Conservation (phyloP, 2,888 invertebrate species). For the Imbricaverruca yamaguchii region DNA sequence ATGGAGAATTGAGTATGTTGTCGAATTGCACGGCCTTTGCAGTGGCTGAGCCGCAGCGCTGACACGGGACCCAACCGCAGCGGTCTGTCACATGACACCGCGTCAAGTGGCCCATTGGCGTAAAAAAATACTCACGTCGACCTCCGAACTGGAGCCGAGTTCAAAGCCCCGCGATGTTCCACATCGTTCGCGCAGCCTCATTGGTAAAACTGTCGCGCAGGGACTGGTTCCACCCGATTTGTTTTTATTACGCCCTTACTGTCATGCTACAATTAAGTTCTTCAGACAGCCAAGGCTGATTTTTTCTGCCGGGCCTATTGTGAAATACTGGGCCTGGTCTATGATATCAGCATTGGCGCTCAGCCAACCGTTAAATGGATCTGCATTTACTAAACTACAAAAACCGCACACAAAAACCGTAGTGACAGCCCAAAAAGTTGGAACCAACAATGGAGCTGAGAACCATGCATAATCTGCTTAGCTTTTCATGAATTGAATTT, state of each 20-base stretch:
- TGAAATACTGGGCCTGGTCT: not conserved
- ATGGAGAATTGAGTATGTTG: too few relatives aligned
- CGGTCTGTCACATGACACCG: too few relatives aligned
- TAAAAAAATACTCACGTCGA: too few relatives aligned
- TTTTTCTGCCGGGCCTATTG: not conserved
- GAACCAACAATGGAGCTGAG: not conserved
- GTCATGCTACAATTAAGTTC: not conserved
- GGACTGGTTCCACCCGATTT: not conserved
- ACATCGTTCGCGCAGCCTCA: not conserved
- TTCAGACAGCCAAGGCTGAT: not conserved
- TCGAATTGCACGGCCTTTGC: too few relatives aligned
- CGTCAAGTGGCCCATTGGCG: too few relatives aligned
- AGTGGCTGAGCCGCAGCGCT: too few relatives aligned
- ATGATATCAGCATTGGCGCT: not conserved
- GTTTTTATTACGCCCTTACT: not conserved
- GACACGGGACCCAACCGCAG: too few relatives aligned
- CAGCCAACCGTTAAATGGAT: not conserved
- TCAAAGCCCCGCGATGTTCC: too few relatives aligned
- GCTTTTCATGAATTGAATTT: not conserved
- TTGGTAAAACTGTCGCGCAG: not conserved
- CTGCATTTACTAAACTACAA: not conserved
- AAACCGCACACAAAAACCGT: not conserved
- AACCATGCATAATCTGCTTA: conserved; percentile 5
- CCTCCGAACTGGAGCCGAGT: too few relatives aligned
- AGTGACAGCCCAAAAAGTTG: conserved; percentile 9